Evolutionary conservation across 92 coral and sea anemone genomes (phyloP).

Genomic region (Desmophyllum pertusum): DNA sequence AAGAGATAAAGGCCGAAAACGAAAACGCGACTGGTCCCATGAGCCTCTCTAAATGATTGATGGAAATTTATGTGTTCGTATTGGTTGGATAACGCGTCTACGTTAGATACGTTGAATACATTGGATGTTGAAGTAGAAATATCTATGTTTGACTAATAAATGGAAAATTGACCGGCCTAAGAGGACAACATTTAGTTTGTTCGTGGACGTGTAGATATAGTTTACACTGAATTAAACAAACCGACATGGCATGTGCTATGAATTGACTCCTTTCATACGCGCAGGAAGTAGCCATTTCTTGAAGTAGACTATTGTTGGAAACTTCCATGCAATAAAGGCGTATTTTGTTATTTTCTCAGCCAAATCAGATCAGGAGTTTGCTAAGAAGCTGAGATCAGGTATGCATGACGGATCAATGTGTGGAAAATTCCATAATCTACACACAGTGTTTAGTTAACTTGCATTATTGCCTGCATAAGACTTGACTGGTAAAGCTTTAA

Average conservation of each 20-base stretch:
- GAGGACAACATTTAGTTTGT: too few species aligned
- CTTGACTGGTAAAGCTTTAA: slow-evolving; percentile 13
- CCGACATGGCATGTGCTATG: too few species aligned
- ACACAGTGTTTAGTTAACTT: not conserved
- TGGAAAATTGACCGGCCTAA: not conserved
- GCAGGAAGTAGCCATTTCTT: too few species aligned
- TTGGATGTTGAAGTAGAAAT: not conserved
- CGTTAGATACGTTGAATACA: not conserved
- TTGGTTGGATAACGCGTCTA: too few species aligned
- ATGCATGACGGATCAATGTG: not conserved
- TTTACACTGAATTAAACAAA: too few species aligned
- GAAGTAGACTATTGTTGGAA: too few species aligned
- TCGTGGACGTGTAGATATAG: too few species aligned
- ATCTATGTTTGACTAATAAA: too few species aligned
- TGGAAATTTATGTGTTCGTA: not conserved
- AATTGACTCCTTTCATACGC: too few species aligned
- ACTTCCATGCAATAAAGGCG: not conserved
- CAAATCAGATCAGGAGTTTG: slow-evolving; percentile 75
- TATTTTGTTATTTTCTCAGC: slow-evolving; percentile 47
- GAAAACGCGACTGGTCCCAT: not conserved
- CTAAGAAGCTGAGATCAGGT: slow-evolving; percentile 73
- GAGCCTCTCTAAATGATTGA: not conserved
- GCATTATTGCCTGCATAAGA: slow-evolving; percentile 45
- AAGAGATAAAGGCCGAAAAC: not conserved
- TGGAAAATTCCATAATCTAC: not conserved